A percentile compares a stretch with the other conserved stretches of the same genome.
phyloP scores from a whole-genome alignment of 2,888 invertebrate species.

The Tigriopus californicus region DNA sequence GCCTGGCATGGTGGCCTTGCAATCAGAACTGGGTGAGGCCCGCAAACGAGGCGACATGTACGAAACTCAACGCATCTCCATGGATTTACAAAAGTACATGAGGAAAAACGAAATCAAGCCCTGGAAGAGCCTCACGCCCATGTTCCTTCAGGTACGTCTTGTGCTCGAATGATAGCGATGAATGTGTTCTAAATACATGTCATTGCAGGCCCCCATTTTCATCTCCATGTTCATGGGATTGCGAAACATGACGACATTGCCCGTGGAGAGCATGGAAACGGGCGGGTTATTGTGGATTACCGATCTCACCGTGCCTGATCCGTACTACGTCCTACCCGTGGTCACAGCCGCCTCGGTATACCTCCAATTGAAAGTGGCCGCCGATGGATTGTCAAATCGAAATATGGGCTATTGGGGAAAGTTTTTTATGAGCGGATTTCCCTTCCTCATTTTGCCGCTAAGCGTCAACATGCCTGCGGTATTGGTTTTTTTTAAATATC shows the following conservation, averaged over 20 bases:
- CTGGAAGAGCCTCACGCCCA: conserved; percentile 46
- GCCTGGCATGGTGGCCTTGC: conserved; percentile 64
- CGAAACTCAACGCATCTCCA: conserved; percentile 50
- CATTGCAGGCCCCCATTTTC: conserved; percentile 58
- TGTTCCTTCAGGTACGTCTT: conserved; percentile 24
- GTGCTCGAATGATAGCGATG: conserved; percentile 22
- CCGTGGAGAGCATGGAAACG: conserved; percentile 67
- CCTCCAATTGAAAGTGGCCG: conserved; percentile 49
- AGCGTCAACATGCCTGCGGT: conserved; percentile 67
- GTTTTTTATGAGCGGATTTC: conserved; percentile 45
- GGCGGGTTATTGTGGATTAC: conserved; percentile 85
- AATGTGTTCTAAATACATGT: conserved; percentile 27
- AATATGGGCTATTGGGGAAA: conserved; percentile 26
- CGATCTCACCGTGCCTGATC: conserved; percentile 78
- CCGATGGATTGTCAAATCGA: conserved; percentile 46
- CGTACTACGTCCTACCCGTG: conserved; percentile 64
- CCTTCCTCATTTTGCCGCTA: conserved; percentile 60
- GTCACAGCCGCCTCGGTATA: conserved; percentile 41
- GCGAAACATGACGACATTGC: conserved; percentile 66
- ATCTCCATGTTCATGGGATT: conserved; percentile 77
- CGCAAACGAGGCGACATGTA: conserved; percentile 59
- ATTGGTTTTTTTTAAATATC: conserved; percentile 23
- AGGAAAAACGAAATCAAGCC: conserved; percentile 61
- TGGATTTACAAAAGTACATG: conserved; percentile 64
- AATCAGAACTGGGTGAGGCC: conserved; percentile 68